Evolutionary conservation across 2,797 vertebrate species (phyloP), one percentile per base, ranked within the genome.

Genomic region (Tiaroga cobitis): DNA sequence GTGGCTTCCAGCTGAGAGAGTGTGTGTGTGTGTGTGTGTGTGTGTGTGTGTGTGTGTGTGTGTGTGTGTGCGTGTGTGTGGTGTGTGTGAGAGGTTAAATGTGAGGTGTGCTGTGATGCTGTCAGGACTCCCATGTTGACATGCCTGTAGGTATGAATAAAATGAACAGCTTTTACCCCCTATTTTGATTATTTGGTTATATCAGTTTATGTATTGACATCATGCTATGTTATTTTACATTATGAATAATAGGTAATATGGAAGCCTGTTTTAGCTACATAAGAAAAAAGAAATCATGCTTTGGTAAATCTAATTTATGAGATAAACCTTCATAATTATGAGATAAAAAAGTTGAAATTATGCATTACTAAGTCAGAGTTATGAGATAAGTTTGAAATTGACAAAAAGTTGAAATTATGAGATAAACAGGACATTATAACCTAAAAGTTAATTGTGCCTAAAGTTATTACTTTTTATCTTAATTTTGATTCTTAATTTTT

Each of bases 1-100:
- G 51, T 24, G 80, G 8, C 54, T 87, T 86, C 72, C 67, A 56
- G 41, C 56, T 76, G 70, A 34, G 56, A 9, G 82, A 68, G 13
- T 41, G 78, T 26, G 41, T 61, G 70, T 72, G 59, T 61, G 76
- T 68, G 68, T 68, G 41, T 54, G 56, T 67, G 70, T 69, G 39
- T 8, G 39, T 8, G 39, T 39, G 39, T 8, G 39, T 8, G 8
- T 8, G 41, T 41, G 41, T 3, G 41, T 41, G 41, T 10, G 41
- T 41, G 41, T 15, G 43, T 15, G 43, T 46, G 13, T 46, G 43
- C 16, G 43, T 46, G 43, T 46, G 43, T 15, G 43, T 46, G 43
- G 1, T 29, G 59, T 65, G 54, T 67, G 32, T 41, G 19, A 32
- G n/a, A 10, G 63, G 43, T 46, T 39, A 82, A 49, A 74, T 61